A percentile compares a stretch with the other conserved stretches of the same genome.
These are phyloP conservation scores for Drosophila biarmipes DNA, from an alignment of 1,140 invertebrate species.

Conservation along the genomic window DNA sequence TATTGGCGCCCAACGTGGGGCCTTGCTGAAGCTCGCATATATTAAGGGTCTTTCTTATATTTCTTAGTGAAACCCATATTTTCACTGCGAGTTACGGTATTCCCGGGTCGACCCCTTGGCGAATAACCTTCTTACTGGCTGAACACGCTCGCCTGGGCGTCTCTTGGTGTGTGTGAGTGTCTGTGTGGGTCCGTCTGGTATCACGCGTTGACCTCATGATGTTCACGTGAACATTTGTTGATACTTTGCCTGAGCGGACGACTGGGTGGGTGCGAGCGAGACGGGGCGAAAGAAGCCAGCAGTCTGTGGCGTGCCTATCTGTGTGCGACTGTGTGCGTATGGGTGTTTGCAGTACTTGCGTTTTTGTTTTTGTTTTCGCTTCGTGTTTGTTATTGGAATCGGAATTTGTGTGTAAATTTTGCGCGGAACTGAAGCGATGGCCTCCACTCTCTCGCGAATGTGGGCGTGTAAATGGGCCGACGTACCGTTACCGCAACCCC, in stretches of 20 bases:
- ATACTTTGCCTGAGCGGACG: constrained; percentile 51
- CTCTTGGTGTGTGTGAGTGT: constrained; percentile 29
- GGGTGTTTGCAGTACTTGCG: constrained; percentile 60
- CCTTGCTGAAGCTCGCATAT: background rate
- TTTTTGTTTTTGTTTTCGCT: constrained; percentile 52
- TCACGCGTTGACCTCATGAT: constrained; percentile 84
- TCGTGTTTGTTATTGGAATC: constrained; percentile 74
- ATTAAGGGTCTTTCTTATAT: background rate
- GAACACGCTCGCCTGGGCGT: constrained; percentile 30
- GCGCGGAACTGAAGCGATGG: constrained; percentile 72
- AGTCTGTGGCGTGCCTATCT: constrained; percentile 64
- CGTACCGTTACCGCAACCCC: constrained; percentile 40
- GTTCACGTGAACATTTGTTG: constrained; percentile 82
- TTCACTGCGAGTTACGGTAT: constrained; percentile 6
- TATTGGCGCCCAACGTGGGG: background rate
- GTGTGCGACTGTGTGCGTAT: constrained; percentile 34
- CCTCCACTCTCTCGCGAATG: constrained; percentile 44
- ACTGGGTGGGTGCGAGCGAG: constrained; percentile 14
- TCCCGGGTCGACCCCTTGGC: background rate
- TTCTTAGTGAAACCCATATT: background rate
- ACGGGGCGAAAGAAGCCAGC: constrained; percentile 27
- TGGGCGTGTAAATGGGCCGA: constrained; percentile 66
- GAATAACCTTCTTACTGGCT: constrained; percentile 49
- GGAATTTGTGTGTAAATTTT: constrained; percentile 68
- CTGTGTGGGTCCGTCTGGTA: constrained; percentile 67